Base-by-base conservation (phyloP, 2,888 invertebrate species). In the Hermodice carunculata region DNA sequence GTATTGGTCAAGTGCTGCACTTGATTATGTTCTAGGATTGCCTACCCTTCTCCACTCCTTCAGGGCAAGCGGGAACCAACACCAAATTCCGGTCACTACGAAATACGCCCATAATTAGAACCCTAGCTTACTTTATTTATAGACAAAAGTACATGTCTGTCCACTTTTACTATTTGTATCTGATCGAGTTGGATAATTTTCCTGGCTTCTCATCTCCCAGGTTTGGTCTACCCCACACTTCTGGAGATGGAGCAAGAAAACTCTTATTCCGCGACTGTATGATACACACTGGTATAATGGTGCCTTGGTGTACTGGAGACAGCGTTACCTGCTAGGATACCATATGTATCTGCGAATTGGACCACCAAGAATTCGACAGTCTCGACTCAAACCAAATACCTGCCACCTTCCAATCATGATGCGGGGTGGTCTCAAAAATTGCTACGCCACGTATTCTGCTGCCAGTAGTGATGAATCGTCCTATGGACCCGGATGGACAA, bases 311-410 rank as follows among this genome's bases (percentile, higher is more conserved):
- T 59, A 66, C 6, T 59, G 66, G 44, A 43, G 64, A 3, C 65
- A 67, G 22, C 31, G 60, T 5, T 64, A 70, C n/a, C 61, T 77
- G n/a, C 65, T 78, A 28, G 54, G 67, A 8, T 72, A 76, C 11
- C 66, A 75, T 46, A 70, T 67, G 0, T 74, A 77, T 14, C 78
- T 78, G 66, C 73, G 78, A 48, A 66, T 80, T 1, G 81, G 81
- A 1, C 77, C 79, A 1, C 73, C 77, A 2, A 67, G 81, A 14
- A 40, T 81, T 6, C 64, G 81, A 26, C 78, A 78, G 60, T 76
- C 78, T 32, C 67, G 79, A 49, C 75, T 78, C 5, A 69, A 42
- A 42, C 51, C 44, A 58, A 76, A 78, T 79, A 73, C 44, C 59
- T 28, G 1, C 28, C 4, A 22, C 26, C 4, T 31, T 17, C 32